Evolutionary conservation across 2,888 invertebrate species (phyloP).

Genomic region (Tillus elongatus): DNA sequence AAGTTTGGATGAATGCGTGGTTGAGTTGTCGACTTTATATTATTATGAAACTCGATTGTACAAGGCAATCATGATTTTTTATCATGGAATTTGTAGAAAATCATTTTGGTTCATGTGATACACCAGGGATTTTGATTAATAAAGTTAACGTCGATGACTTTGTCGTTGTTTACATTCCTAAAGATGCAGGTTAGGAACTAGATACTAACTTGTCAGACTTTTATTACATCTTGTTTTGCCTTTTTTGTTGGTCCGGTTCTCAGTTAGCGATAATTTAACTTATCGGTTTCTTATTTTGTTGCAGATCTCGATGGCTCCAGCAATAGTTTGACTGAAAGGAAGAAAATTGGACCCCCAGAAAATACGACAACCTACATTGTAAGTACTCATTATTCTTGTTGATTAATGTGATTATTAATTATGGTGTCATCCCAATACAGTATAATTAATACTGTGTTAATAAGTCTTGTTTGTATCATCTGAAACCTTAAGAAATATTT

Average conservation of each 20-base stretch:
- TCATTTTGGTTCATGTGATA: constrained; percentile 13
- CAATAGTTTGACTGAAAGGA: constrained; percentile 45
- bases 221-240: background rate
- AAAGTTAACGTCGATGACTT: constrained; percentile 17
- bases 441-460: background rate
- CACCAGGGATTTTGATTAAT: constrained; percentile 18
- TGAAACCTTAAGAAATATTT: too few species aligned
- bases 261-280: background rate
- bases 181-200: constrained; percentile 21
- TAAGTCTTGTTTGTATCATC: too few species aligned
- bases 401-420: too few species aligned
- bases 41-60: too few species aligned
- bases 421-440: too few species aligned
- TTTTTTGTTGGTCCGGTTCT: too few species aligned
- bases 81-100: constrained; percentile 20
- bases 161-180: constrained; percentile 25
- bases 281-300: constrained; percentile 20
- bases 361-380: constrained; percentile 74
- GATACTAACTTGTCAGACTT: background rate
- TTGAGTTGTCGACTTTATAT: too few species aligned
- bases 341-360: constrained; percentile 57
- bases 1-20: too few species aligned
- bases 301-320: constrained; percentile 48
- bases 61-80: background rate
- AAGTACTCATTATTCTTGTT: constrained; percentile 40